Evolutionary conservation across 2,888 invertebrate genomes (phyloP).

Genomic region (Drosophila pegasa): DNA sequence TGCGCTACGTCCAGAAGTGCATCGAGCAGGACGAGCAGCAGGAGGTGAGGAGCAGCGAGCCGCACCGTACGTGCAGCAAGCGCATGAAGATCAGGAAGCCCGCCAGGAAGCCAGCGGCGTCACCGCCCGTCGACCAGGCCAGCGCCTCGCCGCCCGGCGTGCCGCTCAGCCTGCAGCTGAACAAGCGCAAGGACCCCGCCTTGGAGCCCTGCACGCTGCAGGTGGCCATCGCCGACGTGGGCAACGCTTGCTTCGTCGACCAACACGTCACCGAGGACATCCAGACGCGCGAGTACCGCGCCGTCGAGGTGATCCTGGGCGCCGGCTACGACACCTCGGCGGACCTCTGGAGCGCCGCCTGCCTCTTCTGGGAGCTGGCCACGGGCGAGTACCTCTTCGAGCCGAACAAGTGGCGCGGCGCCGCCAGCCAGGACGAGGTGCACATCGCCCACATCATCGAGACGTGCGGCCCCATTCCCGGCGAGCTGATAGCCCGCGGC

Average conservation of each 20-base stretch:
- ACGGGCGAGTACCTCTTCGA: slow-evolving; percentile 99
- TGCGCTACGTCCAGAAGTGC: slow-evolving; percentile 23
- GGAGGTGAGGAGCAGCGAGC: neutral
- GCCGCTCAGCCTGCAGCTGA: slow-evolving; percentile 4
- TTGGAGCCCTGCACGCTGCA: slow-evolving; percentile 93
- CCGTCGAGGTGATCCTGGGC: slow-evolving; percentile 97
- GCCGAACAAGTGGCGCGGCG: slow-evolving; percentile 93
- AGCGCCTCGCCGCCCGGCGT: neutral
- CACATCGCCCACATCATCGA: slow-evolving; percentile 99
- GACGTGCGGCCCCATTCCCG: slow-evolving; percentile 97
- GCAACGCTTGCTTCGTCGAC: slow-evolving; percentile 98
- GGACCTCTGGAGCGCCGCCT: slow-evolving; percentile 99
- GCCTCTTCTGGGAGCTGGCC: slow-evolving; percentile 99
- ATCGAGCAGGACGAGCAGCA: slow-evolving; percentile 10
- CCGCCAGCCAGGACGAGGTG: slow-evolving; percentile 98
- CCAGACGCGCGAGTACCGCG: slow-evolving; percentile 98
- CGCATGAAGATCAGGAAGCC: neutral
- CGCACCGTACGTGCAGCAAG: neutral
- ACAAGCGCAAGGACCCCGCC: slow-evolving; percentile 89
- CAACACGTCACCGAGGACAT: slow-evolving; percentile 99
- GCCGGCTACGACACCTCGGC: slow-evolving; percentile 98
- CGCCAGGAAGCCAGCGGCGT: neutral
- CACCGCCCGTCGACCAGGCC: neutral
- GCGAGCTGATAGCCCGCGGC: slow-evolving; percentile 94
- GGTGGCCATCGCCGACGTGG: slow-evolving; percentile 98